Conservation (phyloP, 2,888 invertebrate species). For the Diadegma fenestrale region DNA sequence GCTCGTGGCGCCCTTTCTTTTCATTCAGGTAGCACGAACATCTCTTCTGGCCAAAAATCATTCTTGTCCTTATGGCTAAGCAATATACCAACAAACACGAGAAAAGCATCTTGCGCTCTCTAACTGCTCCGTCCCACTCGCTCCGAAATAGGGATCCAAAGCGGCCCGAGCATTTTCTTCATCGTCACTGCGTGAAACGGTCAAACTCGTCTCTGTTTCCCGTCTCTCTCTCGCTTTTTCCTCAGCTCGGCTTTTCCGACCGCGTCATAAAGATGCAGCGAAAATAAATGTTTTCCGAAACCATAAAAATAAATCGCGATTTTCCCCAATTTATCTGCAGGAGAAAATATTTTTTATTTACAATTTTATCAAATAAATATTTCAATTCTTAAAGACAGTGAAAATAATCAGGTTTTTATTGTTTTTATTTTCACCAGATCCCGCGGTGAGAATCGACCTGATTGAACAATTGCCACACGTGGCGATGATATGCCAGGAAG, state of each 20-base stretch:
- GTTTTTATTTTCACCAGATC: slow-evolving; percentile 85
- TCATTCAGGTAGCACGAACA: slow-evolving; percentile 70
- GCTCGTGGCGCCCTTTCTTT: slow-evolving; percentile 69
- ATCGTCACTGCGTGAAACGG: slow-evolving; percentile 49
- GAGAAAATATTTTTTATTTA: neutral
- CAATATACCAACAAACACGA: slow-evolving; percentile 22
- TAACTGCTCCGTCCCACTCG: neutral
- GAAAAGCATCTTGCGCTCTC: neutral
- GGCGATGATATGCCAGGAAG: slow-evolving; percentile 87
- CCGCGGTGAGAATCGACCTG: slow-evolving; percentile 87
- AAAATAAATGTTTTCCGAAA: neutral
- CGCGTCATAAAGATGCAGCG: neutral
- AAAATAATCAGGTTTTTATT: slow-evolving; percentile 12
- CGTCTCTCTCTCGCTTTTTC: neutral
- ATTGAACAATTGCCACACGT: slow-evolving; percentile 90
- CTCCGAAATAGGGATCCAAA: slow-evolving; percentile 37
- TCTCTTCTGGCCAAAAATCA: slow-evolving; percentile 50
- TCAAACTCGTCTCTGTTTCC: slow-evolving; percentile 26
- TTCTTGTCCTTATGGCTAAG: neutral
- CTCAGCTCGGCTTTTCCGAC: neutral
- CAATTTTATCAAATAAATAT: neutral
- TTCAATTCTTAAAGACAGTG: neutral
- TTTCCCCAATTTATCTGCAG: neutral
- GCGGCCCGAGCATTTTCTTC: slow-evolving; percentile 29
- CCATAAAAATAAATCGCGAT: neutral